A percentile compares a stretch with the other conserved stretches of the same genome.
These are phyloP conservation scores for Artemia franciscana DNA, from an alignment of 1,140 invertebrate genomes.

Conservation along the genomic window DNA sequence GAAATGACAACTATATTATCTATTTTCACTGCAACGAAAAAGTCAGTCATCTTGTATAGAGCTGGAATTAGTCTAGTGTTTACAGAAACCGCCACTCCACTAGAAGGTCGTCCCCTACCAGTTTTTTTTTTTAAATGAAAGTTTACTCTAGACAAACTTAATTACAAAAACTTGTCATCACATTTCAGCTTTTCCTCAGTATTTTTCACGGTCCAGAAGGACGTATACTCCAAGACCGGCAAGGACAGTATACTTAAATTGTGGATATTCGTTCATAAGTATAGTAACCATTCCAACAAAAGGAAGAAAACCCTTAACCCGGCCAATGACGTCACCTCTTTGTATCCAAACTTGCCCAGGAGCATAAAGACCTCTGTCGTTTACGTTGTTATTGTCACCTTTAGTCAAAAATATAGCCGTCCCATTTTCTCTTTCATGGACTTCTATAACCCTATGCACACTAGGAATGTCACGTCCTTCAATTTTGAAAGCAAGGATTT, in stretches of 20 bases:
- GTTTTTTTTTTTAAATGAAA: no score
- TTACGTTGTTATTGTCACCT: constrained; percentile 99
- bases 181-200: neutral
- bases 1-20: no score
- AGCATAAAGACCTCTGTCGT: no score
- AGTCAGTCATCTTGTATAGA: no score
- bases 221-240: constrained; percentile 31
- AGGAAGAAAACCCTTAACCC: constrained; percentile 85
- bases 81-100: no score
- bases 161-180: no score
- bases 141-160: no score
- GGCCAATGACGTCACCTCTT: constrained; percentile 89
- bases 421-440: constrained; percentile 86
- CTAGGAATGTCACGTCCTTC: constrained; percentile 97
- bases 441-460: constrained; percentile 89
- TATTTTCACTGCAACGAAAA: no score
- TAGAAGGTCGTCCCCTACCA: no score
- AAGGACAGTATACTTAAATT: constrained; percentile 57
- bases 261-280: constrained; percentile 99
- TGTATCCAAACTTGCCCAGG: constrained; percentile 92
- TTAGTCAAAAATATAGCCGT: constrained; percentile 95
- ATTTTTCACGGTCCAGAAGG: constrained; percentile 30
- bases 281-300: constrained; percentile 99
- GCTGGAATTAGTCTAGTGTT: no score
- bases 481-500: constrained; percentile 98